phyloP scores from a whole-genome alignment of 1,140 invertebrate species.

The Diorhabda elongata region DNA sequence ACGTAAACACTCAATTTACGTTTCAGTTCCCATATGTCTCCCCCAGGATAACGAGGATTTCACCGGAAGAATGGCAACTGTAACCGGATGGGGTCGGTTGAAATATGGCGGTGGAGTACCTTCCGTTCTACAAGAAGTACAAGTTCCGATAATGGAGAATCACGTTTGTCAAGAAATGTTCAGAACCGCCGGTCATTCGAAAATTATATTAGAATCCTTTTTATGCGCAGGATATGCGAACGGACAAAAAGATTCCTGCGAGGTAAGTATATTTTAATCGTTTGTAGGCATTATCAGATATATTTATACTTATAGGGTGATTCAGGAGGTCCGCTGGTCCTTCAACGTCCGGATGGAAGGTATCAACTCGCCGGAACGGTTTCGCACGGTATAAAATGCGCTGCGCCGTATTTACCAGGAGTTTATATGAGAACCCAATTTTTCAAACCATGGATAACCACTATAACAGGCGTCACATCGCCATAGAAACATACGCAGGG shows the following conservation, averaged over 20 bases:
- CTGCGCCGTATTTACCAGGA: slow-evolving; percentile 81
- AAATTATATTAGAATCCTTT: slow-evolving; percentile 83
- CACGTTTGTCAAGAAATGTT: slow-evolving; percentile 92
- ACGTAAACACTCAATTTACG: neutral
- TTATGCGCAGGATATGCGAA: slow-evolving; percentile 91
- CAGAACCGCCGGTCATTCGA: slow-evolving; percentile 79
- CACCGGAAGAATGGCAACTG: slow-evolving; percentile 76
- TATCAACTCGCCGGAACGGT: slow-evolving; percentile 91
- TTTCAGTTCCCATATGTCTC: slow-evolving; percentile 84
- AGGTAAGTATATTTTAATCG: slow-evolving; percentile 56
- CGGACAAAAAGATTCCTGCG: slow-evolving; percentile 90
- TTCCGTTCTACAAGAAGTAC: slow-evolving; percentile 83
- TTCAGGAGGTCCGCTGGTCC: slow-evolving; percentile 85
- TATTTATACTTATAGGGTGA: slow-evolving; percentile 68
- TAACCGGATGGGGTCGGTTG: slow-evolving; percentile 68
- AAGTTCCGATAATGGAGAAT: slow-evolving; percentile 89
- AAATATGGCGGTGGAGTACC: slow-evolving; percentile 81
- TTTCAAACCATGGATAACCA: slow-evolving; percentile 86
- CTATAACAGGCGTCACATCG: slow-evolving; percentile 67
- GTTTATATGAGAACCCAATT: slow-evolving; percentile 91
- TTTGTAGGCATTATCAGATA: neutral
- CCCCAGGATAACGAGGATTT: slow-evolving; percentile 77
- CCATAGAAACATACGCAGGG: neutral
- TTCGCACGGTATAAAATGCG: slow-evolving; percentile 93
- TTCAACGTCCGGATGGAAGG: slow-evolving; percentile 75